Evolutionary conservation across 2,797 vertebrate species (phyloP).

Genomic region (Gastrophryne carolinensis): DNA sequence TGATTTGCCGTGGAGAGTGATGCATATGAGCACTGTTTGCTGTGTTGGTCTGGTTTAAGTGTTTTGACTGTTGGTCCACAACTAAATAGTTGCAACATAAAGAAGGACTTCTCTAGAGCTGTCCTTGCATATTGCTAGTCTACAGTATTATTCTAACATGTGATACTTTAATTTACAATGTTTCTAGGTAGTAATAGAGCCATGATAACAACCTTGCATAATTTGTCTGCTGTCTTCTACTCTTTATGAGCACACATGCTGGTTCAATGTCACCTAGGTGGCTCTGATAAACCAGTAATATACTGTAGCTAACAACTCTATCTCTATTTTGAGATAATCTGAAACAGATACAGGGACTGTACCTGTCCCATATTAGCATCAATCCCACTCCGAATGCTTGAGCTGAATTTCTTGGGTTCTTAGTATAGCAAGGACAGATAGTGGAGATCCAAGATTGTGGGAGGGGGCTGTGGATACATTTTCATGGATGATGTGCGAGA

Average conservation of each 20-base stretch:
- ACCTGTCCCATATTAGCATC: not conserved
- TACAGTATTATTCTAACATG: too few species aligned
- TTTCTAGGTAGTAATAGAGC: not conserved
- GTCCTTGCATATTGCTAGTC: too few species aligned
- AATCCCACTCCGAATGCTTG: not conserved
- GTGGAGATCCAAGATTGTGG: not conserved
- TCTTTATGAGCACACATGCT: not conserved
- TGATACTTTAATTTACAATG: not conserved
- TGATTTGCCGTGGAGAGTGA: too few species aligned
- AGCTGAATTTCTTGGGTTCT: not conserved
- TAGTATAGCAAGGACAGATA: not conserved
- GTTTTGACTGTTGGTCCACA: too few species aligned
- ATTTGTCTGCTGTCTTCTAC: not conserved
- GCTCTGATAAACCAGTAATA: not conserved
- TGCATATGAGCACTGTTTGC: too few species aligned
- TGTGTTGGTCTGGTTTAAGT: too few species aligned
- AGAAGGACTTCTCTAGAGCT: too few species aligned
- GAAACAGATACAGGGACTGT: not conserved
- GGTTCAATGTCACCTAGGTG: not conserved
- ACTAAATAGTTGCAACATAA: too few species aligned
- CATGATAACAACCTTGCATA: not conserved
- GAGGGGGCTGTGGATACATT: slow-evolving; percentile 1
- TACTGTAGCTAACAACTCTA: not conserved
- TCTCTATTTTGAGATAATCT: not conserved
- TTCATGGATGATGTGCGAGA: slow-evolving; percentile 16